These are phyloP conservation scores for Agrotis exclamationis DNA, from an alignment of 2,888 invertebrate species.

Conservation along the genomic window DNA sequence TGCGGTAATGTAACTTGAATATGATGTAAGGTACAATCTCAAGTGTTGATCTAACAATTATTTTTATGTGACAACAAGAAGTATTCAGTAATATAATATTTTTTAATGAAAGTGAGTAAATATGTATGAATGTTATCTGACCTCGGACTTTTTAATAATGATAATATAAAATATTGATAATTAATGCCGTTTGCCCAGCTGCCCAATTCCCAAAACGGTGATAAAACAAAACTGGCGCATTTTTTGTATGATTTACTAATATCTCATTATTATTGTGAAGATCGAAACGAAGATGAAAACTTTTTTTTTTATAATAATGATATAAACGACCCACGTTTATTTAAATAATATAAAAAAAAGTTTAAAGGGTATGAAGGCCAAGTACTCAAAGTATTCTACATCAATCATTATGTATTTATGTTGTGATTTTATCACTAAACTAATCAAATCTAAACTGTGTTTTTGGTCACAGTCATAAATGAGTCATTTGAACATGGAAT, in stretches of 20 bases:
- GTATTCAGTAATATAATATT: neutral
- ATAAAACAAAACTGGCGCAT: neutral
- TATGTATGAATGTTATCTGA: neutral
- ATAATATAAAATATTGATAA: conserved; percentile 5
- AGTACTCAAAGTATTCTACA: conserved; percentile 2
- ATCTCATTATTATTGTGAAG: too few species aligned
- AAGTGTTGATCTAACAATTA: neutral
- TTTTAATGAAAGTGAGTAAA: too few species aligned
- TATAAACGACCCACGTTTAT: too few species aligned
- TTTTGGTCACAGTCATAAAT: conserved; percentile 1
- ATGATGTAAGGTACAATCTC: neutral
- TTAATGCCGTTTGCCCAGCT: conserved; percentile 9
- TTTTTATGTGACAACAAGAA: neutral
- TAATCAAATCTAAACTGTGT: neutral
- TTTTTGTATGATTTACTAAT: too few species aligned
- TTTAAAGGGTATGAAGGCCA: neutral
- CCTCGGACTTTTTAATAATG: conserved; percentile 2
- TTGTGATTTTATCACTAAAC: conserved; percentile 3
- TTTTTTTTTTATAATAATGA: too few species aligned
- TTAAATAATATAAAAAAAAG: too few species aligned
- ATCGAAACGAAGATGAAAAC: too few species aligned
- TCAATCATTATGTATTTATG: neutral
- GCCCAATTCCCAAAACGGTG: neutral
- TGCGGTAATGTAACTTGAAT: neutral
- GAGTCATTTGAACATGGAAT: neutral